Conservation (phyloP, 2,797 vertebrate genomes). For the Sebastes iracundus region DNA sequence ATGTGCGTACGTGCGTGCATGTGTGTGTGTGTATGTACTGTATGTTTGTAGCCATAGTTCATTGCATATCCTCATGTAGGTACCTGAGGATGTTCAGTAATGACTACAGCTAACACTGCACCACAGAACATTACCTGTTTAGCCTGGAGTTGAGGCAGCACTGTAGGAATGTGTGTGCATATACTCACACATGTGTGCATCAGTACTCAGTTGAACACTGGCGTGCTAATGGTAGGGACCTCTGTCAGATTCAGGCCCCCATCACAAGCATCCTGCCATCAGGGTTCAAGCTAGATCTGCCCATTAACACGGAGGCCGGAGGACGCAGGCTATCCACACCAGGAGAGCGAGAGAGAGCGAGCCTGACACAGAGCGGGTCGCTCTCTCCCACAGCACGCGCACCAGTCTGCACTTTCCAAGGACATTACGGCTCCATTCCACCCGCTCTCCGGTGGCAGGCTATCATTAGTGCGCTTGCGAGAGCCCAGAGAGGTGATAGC, state of each 20-base stretch:
- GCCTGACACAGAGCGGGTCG: conserved; percentile 54
- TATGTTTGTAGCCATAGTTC: not conserved
- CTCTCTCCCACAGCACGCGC: conserved; percentile 62
- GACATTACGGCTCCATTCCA: conserved; percentile 80
- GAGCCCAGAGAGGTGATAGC: conserved; percentile 78
- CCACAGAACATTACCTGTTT: not conserved
- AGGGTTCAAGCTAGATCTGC: conserved; percentile 68
- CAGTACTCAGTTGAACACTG: conserved; percentile 47
- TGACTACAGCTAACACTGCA: not conserved
- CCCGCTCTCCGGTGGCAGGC: conserved; percentile 77
- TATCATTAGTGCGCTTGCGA: conserved; percentile 82
- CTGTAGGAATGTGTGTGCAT: not conserved
- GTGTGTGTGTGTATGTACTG: no score
- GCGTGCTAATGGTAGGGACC: conserved; percentile 62
- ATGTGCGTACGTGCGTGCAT: not conserved
- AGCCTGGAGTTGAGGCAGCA: not conserved
- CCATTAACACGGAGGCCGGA: conserved; percentile 68
- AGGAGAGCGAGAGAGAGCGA: conserved; percentile 12
- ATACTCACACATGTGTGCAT: conserved; percentile 20
- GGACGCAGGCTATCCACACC: conserved; percentile 48
- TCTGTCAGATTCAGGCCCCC: conserved; percentile 68
- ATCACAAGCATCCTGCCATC: conserved; percentile 64
- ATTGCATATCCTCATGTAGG: not conserved
- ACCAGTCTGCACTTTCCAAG: conserved; percentile 77
- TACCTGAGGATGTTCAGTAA: conserved; percentile 1